A percentile compares a stretch with the other conserved stretches of the same genome.
phyloP scores from a whole-genome alignment of 2,797 vertebrate species.

The Pseudopleuronectes americanus region DNA sequence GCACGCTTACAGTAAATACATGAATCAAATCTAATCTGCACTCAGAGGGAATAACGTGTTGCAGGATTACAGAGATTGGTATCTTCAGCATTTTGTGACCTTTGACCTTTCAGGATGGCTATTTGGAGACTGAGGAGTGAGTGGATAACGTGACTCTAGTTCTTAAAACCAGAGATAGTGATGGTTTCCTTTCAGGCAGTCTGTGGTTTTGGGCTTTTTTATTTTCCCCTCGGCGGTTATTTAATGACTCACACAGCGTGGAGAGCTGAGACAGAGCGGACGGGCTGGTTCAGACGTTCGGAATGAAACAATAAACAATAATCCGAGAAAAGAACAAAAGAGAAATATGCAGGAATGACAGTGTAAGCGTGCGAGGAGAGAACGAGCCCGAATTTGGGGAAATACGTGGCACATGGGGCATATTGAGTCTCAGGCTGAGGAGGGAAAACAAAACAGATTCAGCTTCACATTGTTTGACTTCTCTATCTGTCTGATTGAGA shows the following conservation, averaged over 20 bases:
- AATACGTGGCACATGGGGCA: conserved; percentile 7
- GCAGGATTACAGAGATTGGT: conserved; percentile 31
- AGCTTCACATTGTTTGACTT: neutral
- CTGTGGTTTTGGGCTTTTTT: conserved; percentile 7
- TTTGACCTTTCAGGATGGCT: conserved; percentile 44
- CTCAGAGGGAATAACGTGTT: conserved; percentile 27
- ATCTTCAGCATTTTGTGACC: conserved; percentile 40
- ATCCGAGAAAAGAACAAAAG: conserved; percentile 18
- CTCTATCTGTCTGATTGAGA: conserved; percentile 4
- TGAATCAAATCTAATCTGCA: conserved; percentile 45
- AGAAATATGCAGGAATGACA: conserved; percentile 5
- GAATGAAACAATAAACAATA: conserved; percentile 33
- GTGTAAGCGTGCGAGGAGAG: neutral
- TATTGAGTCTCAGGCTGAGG: neutral
- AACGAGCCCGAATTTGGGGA: conserved; percentile 7
- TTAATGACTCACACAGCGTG: conserved; percentile 7
- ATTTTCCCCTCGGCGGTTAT: neutral
- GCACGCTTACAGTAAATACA: conserved; percentile 21
- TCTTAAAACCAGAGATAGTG: conserved; percentile 30
- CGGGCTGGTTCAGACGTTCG: conserved; percentile 23
- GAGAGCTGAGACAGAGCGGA: conserved; percentile 25
- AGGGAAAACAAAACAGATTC: conserved; percentile 9
- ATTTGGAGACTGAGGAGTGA: conserved; percentile 34
- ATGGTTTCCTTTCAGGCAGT: conserved; percentile 2
- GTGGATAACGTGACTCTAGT: conserved; percentile 9